phyloP scores from a whole-genome alignment of 2,797 vertebrate genomes.

The Bovichtus diacanthus region DNA sequence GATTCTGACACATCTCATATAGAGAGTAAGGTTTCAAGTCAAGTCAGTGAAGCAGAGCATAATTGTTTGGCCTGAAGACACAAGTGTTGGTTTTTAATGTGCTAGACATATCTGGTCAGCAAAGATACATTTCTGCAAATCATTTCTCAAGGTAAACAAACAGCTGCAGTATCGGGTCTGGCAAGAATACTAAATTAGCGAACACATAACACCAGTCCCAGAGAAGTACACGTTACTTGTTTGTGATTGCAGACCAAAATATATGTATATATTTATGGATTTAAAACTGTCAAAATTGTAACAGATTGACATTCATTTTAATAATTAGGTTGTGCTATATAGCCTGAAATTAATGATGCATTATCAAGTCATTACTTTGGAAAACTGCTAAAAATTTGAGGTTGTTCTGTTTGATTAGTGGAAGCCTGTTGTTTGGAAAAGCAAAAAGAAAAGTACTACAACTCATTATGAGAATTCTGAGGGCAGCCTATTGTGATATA shows the following conservation, averaged over 20 bases:
- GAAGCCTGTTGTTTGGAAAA: background rate
- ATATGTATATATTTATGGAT: background rate
- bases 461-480: background rate
- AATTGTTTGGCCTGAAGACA: background rate
- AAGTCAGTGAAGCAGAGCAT: background rate
- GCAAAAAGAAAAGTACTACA: background rate
- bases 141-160: background rate
- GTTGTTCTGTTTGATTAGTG: background rate
- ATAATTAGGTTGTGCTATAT: background rate
- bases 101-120: background rate
- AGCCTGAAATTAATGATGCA: background rate
- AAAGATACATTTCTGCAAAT: background rate
- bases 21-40: background rate
- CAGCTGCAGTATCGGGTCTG: background rate
- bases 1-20: background rate
- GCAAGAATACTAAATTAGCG: background rate
- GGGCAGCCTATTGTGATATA: background rate
- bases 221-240: background rate
- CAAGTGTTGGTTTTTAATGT: background rate
- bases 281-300: background rate
- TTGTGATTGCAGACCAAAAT: background rate
- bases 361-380: background rate
- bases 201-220: background rate
- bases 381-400: background rate
- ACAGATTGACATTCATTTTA: background rate